These are phyloP conservation scores for Stenodema calcarata DNA, from an alignment of 2,888 invertebrate species.

Conservation along the genomic window DNA sequence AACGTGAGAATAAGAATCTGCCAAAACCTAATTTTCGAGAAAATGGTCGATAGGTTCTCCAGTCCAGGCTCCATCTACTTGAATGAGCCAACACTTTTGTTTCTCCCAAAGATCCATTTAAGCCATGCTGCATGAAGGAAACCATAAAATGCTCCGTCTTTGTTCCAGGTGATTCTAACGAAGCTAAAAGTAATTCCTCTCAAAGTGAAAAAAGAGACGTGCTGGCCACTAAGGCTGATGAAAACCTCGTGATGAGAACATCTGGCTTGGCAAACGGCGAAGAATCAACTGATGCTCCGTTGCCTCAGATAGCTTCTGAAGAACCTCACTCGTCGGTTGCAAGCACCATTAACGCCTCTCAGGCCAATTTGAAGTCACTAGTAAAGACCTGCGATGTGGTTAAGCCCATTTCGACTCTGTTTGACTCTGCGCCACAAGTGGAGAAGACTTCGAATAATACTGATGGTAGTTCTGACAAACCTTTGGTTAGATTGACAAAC, in stretches of 20 bases:
- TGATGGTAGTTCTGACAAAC: background rate
- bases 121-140: background rate
- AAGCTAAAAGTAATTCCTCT: background rate
- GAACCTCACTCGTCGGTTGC: conserved; percentile 9
- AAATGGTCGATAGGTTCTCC: no score
- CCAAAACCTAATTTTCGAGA: no score
- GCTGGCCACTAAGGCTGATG: background rate
- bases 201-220: background rate
- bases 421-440: background rate
- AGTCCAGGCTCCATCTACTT: no score
- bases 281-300: conserved; percentile 17
- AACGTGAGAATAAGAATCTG: no score
- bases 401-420: background rate
- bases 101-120: background rate
- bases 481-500: conserved; percentile 49
- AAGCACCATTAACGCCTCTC: conserved; percentile 35
- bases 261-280: conserved; percentile 26
- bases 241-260: background rate
- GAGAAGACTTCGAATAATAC: background rate
- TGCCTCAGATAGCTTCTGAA: background rate
- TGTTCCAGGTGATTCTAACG: background rate
- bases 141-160: background rate
- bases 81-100: no score
- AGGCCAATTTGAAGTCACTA: background rate
- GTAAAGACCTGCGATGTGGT: background rate